Evolutionary conservation across 2,888 invertebrate species (phyloP), one percentile per base, ranked within the genome.

Genomic region (Xylota sylvarum): DNA sequence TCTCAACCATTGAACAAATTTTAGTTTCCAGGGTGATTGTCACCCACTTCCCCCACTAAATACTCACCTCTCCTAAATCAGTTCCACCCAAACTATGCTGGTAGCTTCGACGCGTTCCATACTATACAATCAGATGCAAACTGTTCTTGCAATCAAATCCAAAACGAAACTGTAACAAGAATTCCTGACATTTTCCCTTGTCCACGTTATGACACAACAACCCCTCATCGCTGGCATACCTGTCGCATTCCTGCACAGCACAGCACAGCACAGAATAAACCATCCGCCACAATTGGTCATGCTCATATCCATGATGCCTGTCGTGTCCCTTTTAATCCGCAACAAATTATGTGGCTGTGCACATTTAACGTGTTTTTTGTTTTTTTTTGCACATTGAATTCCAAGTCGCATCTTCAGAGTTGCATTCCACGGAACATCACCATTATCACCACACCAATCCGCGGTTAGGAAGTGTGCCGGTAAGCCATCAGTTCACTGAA

Each of bases 281-380:
- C 46, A 30, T 56, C 48, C 30, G 32, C 48, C 48, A 64, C 37
- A 65, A 48, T 72, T 48, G 65, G 73, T 48, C 58, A 56, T 56
- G 58, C 37, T 69, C 62, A 70, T 60, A 14, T 62, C 27, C 46
- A 64, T 56, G 40, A 43, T 58, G 64, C 32, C 55, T 40, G 64
- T 30, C 72, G 73, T 37, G 40, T 84, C 83, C 83, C 67, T 79
- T 79, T 79, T 84, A 83, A 83, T 83, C 78, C 72, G 55, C 77
- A 77, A 78, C 78, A 23, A 83, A 78, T 83, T 46, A 67, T 72
- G 72, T 27, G 78, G 72, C 67, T 78, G 17, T 70, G 62, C 17
- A n/a, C 60, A 76, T 69, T 62, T 40, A 58, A 35, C 40, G 14
- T 56, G n/a, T 58, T 55, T 32, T 32, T n/a, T n/a, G n/a, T n/a